Percentiles rank a stretch among this genome's conserved stretches.
These are phyloP conservation scores for Cepaea nemoralis DNA, from an alignment of 1,140 invertebrate genomes.

Conservation along the genomic window DNA sequence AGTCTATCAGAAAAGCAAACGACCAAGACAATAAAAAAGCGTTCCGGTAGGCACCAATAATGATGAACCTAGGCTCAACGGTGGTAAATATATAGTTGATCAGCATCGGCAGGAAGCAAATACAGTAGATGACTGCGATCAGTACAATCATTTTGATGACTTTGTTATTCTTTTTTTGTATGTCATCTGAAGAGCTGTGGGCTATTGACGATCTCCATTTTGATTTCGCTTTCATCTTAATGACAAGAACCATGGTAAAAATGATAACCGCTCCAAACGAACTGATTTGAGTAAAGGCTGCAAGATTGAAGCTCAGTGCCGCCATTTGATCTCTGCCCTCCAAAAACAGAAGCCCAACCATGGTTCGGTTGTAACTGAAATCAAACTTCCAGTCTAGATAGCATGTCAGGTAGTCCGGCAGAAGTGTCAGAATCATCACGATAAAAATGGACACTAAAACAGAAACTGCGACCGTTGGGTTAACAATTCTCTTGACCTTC, in stretches of 20 bases:
- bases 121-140: constrained; percentile 5
- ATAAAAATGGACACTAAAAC: background rate
- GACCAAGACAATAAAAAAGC: background rate
- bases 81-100: background rate
- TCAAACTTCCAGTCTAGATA: background rate
- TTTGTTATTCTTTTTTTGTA: background rate
- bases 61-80: background rate
- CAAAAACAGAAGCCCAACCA: background rate
- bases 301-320: background rate
- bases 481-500: background rate
- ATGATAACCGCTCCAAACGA: background rate
- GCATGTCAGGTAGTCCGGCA: background rate
- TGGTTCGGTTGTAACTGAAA: background rate
- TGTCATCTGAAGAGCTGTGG: background rate
- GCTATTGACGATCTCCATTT: constrained; percentile 1
- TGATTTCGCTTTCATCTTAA: background rate
- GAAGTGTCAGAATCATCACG: background rate
- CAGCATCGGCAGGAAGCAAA: background rate
- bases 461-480: background rate
- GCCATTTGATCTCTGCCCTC: background rate
- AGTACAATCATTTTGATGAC: background rate
- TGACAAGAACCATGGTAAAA: background rate
- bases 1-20: background rate
- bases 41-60: background rate
- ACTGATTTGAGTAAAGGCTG: background rate